Evolutionary conservation across 1,140 invertebrate genomes (phyloP).

Genomic region (Drosophila tropicalis): DNA sequence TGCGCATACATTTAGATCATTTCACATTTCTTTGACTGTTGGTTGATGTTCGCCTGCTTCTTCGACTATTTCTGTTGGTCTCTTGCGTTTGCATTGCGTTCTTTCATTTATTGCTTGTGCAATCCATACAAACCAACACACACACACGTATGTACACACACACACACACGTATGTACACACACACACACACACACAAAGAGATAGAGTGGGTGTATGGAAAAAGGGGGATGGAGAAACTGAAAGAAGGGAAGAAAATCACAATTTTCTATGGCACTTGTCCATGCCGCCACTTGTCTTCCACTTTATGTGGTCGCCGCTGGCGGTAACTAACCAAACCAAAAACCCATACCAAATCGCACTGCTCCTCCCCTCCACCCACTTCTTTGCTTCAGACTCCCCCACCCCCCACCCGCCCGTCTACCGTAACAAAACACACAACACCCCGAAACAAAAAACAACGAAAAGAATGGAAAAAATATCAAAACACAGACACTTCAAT

Average conservation of each 20-base stretch:
- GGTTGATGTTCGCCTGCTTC: conserved; percentile 5
- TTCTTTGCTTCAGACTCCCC: background rate
- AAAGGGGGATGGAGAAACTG: background rate
- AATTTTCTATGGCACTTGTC: conserved; percentile 78
- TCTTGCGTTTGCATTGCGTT: conserved; percentile 74
- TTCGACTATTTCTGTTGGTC: conserved; percentile 47
- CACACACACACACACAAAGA: conserved; percentile 4
- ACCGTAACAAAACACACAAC: conserved; percentile 28
- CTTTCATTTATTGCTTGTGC: conserved; percentile 72
- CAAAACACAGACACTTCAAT: conserved; percentile 74
- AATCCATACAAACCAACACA: conserved; percentile 46
- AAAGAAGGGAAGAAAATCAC: conserved; percentile 34
- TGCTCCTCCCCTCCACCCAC: background rate
- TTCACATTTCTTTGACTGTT: conserved; percentile 32
- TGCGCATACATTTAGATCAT: conserved; percentile 7
- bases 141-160: conserved; percentile 22
- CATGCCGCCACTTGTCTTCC: conserved; percentile 77
- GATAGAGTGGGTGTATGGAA: background rate
- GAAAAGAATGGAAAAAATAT: conserved; percentile 22
- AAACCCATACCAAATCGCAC: conserved; percentile 19
- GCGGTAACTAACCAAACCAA: conserved; percentile 53
- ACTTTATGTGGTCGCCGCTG: conserved; percentile 70
- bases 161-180: too few relatives aligned
- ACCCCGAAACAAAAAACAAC: conserved; percentile 19
- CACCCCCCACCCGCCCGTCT: background rate